Evolutionary conservation across 2,888 invertebrate genomes (phyloP), one percentile per base, ranked within the genome.

Genomic region (Exephanes ischioxanthus): DNA sequence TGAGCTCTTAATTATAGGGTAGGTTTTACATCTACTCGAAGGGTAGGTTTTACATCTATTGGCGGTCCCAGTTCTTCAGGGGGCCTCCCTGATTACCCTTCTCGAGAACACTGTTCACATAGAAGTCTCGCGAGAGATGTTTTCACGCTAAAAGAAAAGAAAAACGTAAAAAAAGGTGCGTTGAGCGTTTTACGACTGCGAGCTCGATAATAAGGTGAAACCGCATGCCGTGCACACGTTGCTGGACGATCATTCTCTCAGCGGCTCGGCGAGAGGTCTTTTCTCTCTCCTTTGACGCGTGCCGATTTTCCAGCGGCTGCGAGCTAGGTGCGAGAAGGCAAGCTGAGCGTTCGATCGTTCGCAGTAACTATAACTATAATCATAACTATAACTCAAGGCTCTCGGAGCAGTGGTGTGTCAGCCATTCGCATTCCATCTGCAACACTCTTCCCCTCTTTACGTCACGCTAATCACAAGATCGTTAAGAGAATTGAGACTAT

Each of bases 341-440:
- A 37, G 14, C 45, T 58, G 72, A 22, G 72, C 53, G 22, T 7
- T 33, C 61, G 30, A 41, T 61, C 37, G 19, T 67, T 37, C 55
- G 48, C 55, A 45, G 67, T 72, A 73, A 80, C 80, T 67, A 71
- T 66, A 76, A 76, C 63, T 41, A 76, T 82, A 76, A 78, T 84
- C 86, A 83, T 78, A 88, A 85, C 87, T 84, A 90, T 90, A 90
- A 89, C 83, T 90, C 90, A 88, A 75, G 85, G 87, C 86, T 68
- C 86, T 68, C 30, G 86, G 80, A 58, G 79, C 58, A 83, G 61
- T 63, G 58, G 61, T 61, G 75, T 48, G 48, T 53, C 70, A 82
- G 85, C 78, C 87, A 89, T 90, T 87, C 88, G 86, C 87, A 90
- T 90, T 90, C 87, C 88, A 81, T 78, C 78, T 85, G 84, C 79